Base-by-base conservation (phyloP, 2,888 invertebrate species). In the Dolichomitus sp. region DNA sequence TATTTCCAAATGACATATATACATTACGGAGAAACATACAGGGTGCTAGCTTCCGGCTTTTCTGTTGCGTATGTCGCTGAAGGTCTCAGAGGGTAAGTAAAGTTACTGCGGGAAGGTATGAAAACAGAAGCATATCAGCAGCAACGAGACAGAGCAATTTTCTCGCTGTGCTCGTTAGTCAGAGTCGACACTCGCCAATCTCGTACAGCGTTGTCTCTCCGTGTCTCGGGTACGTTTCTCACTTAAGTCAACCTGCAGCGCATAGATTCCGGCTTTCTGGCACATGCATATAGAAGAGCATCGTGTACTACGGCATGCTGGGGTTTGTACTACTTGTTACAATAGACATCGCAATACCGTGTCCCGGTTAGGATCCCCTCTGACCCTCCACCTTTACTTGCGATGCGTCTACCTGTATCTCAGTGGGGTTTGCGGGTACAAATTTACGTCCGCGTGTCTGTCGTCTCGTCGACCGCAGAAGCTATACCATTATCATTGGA, bases 151-250 rank as follows among this genome's bases (percentile, higher is more conserved):
- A 52, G 48, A 11, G 48, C 48, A 30, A 65, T 59, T 30, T 45
- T 11, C 11, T 12, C 40, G 30, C 40, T 61, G 77, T 42, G 81
- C 73, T 82, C 78, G 81, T 82, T 82, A 82, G 81, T 78, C 78
- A 74, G 48, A 68, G 61, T 70, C 77, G 78, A 82, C 81, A 69
- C 70, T 74, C 65, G 72, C 50, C 75, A 81, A 80, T 81, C 66
- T 73, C 52, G 72, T 76, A 72, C 59, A 40, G 52, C 69, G 57
- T 42, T 68, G 52, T 33, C 59, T 59, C 68, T 33, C 52, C 77
- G 74, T 78, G 68, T 74, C 63, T 45, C 40, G 37, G 30, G 42
- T 74, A 50, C 68, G 57, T 82, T 78, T 66, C 63, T 70, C 74
- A 61, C 63, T 65, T 48, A 69, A 69, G 70, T 74, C 70, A 57